Evolutionary conservation across 2,113 vertebrate species (phyloP).

Genomic region (Microtus ochrogaster): DNA sequence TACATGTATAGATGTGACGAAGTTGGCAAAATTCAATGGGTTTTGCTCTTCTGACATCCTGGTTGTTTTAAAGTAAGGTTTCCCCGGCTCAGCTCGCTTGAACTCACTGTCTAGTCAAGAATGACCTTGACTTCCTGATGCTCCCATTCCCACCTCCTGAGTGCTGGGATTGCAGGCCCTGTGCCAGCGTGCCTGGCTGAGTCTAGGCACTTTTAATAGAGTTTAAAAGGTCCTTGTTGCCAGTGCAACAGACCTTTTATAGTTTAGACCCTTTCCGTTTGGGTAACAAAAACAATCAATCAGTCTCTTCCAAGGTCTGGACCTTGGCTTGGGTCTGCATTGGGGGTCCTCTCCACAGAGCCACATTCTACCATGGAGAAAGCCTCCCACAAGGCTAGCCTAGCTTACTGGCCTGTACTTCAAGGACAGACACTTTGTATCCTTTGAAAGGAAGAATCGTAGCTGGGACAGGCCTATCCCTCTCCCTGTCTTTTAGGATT

Average conservation of each 20-base stretch:
- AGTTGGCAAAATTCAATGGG: constrained; percentile 32
- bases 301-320: not conserved
- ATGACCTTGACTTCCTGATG: not conserved
- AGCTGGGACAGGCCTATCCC: not conserved
- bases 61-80: not conserved
- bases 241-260: not conserved
- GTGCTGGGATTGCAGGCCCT: not conserved
- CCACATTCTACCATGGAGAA: not conserved
- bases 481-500: not conserved
- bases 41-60: not conserved
- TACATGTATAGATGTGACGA: constrained; percentile 1
- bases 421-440: not conserved
- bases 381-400: not conserved
- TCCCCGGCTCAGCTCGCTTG: not conserved
- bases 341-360: not conserved
- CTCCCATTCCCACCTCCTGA: not conserved
- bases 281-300: not conserved
- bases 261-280: not conserved
- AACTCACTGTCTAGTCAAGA: not conserved
- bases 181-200: not conserved
- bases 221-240: not conserved
- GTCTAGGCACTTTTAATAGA: not conserved
- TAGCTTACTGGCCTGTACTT: not conserved
- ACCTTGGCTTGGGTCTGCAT: not conserved
- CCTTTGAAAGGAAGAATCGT: not conserved